phyloP scores from a whole-genome alignment of 2,113 vertebrate species.

The Cottus gobio region DNA sequence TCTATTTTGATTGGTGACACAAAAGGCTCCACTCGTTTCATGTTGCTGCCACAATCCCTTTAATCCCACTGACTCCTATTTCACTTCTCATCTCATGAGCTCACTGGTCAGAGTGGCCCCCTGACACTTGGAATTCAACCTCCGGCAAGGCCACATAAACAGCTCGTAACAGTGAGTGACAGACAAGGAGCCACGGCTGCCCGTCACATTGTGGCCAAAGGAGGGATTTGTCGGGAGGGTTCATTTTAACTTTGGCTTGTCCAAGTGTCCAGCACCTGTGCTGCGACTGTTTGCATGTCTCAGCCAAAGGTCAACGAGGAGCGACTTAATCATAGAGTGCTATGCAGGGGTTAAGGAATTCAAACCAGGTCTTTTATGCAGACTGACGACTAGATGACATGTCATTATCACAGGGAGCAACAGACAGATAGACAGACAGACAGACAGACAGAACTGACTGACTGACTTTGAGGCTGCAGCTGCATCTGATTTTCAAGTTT shows the following conservation, averaged over 20 bases:
- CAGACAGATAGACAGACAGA: not conserved
- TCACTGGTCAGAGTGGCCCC: slow-evolving; percentile 23
- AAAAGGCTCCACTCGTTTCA: slow-evolving; percentile 12
- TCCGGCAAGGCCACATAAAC: slow-evolving; percentile 34
- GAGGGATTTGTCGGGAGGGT: slow-evolving; percentile 45
- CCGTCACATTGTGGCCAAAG: slow-evolving; percentile 20
- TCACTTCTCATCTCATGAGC: slow-evolving; percentile 30
- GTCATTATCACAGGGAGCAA: not conserved
- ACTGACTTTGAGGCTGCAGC: not conserved
- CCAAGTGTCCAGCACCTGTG: slow-evolving; percentile 44
- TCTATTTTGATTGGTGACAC: slow-evolving; percentile 38
- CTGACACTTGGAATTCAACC: slow-evolving; percentile 32
- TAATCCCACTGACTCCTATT: slow-evolving; percentile 25
- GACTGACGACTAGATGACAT: slow-evolving; percentile 8
- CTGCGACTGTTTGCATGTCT: slow-evolving; percentile 36
- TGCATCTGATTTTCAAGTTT: too few species aligned
- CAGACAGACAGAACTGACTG: not conserved
- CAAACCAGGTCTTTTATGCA: slow-evolving; percentile 16
- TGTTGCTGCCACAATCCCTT: slow-evolving; percentile 19
- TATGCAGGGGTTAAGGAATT: slow-evolving; percentile 22
- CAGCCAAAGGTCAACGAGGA: slow-evolving; percentile 51
- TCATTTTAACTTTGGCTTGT: slow-evolving; percentile 63
- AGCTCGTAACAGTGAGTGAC: slow-evolving; percentile 39
- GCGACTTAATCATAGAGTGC: slow-evolving; percentile 11
- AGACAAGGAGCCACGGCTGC: slow-evolving; percentile 38